Evolutionary conservation across 2,888 invertebrate genomes (phyloP), one percentile per base, ranked within the genome.

Genomic region (Lypha dubia): DNA sequence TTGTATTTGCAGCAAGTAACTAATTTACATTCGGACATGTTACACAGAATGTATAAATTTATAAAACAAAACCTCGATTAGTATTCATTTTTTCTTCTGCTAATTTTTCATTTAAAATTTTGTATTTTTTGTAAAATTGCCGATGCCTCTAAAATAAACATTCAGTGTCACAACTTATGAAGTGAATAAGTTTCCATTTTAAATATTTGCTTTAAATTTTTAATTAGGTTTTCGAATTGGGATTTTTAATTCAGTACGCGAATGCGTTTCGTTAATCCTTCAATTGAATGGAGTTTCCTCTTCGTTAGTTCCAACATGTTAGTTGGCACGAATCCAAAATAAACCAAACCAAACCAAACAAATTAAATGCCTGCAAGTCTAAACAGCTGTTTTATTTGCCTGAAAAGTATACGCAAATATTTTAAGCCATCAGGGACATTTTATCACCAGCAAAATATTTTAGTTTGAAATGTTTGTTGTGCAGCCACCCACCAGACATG

Each of bases 1-100:
- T 51, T 62, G 56, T 28, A 73, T 49, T 74, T 74, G 13, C 51
- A 83, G 75, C 79, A 75, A 83, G 5, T 71, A 74, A 68, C 79
- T 74, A 71, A 84, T 84, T 84, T 75, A 53, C 74, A 67, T 76
- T 84, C 51, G 32, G 49, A 41, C 44, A 62, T 70, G 56, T 56
- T 17, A 41, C 67, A 68, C 22, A 68, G 35, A 67, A 74, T 73
- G 35, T 46, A n/a, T n/a, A 67, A 73, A 77, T 74, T 44, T 53
- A 53, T 7, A 41, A 1, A 7, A 7, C 13, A 15, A 41, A 4
- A 44, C 15, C 15, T 44, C n/a, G 2, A 15, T 15, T n/a, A 44
- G 15, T 44, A 3, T 5, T 44, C 4, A n/a, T 44, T 44, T 44
- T 15, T 44, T n/a, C n/a, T n/a, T n/a, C n/a, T n/a, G n/a, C n/a